Evolutionary conservation across 2,888 invertebrate species (phyloP), one percentile per base, ranked within the genome.

Genomic region (Eubasilissa splendida): DNA sequence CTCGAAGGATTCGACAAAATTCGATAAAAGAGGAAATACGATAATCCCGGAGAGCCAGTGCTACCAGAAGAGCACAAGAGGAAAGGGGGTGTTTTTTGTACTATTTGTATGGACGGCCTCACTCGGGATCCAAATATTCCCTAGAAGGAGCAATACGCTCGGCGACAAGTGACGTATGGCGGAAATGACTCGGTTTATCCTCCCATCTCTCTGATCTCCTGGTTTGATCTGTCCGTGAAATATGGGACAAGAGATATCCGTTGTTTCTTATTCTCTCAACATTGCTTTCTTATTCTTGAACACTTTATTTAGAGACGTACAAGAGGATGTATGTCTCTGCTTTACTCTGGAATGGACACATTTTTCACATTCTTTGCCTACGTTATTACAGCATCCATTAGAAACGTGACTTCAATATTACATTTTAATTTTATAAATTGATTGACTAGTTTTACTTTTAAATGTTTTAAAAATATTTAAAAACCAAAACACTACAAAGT

Each of bases 1-100:
- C 66, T 77, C 70, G 81, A 71, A 81, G 81, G 81, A 81, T 79
- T 79, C 76, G 82, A 82, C 80, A 74, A 80, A 82, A 82, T 82
- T 82, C 79, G 82, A 80, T 82, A 82, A 82, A 82, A 80, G 82
- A 80, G 80, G 77, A 82, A 79, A 79, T 82, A 79, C 79, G 82
- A 81, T 81, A 81, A 77, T 81, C 81, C 77, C 74, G 71, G 75
- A 50, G 65, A 73, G 77, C 60, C 76, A 60, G 65, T 58, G 31
- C 76, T 80, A 53, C 80, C 77, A 58, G 75, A 60, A 54, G 54
- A 58, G 73, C 76, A 76, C 76, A 80, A 60, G 70, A 65, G 50
- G 33, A 50, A 65, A 68, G 63, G 76, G 80, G 63, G 71, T 58
- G 76, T 80, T 80, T 76, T 42, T 42, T 42, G 42, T 42, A 42